These are phyloP conservation scores for Poeciliopsis occidentalis DNA, from an alignment of 2,113 vertebrate species.

Conservation along the genomic window DNA sequence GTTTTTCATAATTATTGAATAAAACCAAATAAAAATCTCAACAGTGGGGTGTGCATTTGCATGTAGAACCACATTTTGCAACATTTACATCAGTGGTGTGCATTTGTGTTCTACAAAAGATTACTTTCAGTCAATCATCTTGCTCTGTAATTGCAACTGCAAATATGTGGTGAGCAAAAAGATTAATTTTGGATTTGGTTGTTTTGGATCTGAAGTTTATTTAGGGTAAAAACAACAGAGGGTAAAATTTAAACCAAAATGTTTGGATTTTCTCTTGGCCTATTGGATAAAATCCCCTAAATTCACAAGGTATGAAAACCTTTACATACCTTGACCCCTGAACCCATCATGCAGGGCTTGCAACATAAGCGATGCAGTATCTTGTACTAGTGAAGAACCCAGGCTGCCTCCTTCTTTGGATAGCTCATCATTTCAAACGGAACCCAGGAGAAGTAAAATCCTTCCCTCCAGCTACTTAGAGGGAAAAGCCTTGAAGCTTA, in stretches of 20 bases:
- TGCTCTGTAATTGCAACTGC: neutral
- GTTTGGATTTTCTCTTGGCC: neutral
- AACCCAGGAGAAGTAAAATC: slow-evolving; percentile 51
- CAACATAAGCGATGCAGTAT: neutral
- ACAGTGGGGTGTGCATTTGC: neutral
- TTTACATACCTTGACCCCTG: no score
- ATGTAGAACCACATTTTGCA: neutral
- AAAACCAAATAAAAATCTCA: neutral
- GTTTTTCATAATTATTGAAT: neutral
- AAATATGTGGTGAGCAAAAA: neutral
- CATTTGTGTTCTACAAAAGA: no score
- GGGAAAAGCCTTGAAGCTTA: slow-evolving; percentile 70
- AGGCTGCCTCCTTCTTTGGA: slow-evolving; percentile 31
- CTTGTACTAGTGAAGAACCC: slow-evolving; percentile 4
- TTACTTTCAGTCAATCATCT: neutral
- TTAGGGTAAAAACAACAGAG: neutral
- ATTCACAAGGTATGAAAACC: no score
- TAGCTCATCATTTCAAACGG: slow-evolving; percentile 28
- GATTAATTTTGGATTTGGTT: neutral
- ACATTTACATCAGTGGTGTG: neutral
- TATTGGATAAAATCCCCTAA: no score
- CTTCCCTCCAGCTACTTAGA: slow-evolving; percentile 61
- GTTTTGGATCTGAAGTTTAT: neutral
- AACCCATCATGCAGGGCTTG: neutral
- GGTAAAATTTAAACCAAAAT: neutral